phyloP scores from a whole-genome alignment of 2,888 invertebrate genomes.

The Archaeoteleia sp. region DNA sequence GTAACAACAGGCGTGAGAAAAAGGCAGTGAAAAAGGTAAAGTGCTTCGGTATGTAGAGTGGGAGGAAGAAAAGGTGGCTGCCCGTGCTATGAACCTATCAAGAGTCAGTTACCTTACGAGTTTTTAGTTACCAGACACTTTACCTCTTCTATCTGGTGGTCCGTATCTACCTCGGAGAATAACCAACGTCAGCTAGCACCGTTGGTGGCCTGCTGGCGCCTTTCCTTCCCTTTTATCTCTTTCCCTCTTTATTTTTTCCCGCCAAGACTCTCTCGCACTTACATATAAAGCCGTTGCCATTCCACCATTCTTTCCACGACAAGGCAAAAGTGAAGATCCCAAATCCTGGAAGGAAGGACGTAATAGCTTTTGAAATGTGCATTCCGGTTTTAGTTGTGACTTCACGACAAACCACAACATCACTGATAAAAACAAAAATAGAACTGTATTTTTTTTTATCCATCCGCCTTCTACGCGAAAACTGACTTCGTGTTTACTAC shows the following conservation, averaged over 20 bases:
- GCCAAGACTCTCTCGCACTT: slow-evolving; percentile 38
- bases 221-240: slow-evolving; percentile 35
- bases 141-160: slow-evolving; percentile 64
- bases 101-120: slow-evolving; percentile 62
- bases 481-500: no score
- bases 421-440: slow-evolving; percentile 31
- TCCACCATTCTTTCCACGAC: slow-evolving; percentile 43
- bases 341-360: slow-evolving; percentile 50
- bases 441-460: not conserved
- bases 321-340: slow-evolving; percentile 47
- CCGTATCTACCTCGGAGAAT: slow-evolving; percentile 56
- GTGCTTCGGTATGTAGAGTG: slow-evolving; percentile 38
- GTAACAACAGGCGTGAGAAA: slow-evolving; percentile 53
- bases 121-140: slow-evolving; percentile 68
- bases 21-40: slow-evolving; percentile 38
- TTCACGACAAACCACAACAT: slow-evolving; percentile 47
- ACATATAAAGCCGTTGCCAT: slow-evolving; percentile 40
- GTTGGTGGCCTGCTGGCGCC: slow-evolving; percentile 60
- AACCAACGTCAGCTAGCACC: slow-evolving; percentile 55
- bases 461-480: no score
- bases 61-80: slow-evolving; percentile 48
- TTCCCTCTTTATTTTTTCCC: slow-evolving; percentile 34
- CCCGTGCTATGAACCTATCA: slow-evolving; percentile 52
- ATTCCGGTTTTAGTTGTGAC: slow-evolving; percentile 52
- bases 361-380: slow-evolving; percentile 53